Percentiles rank a stretch among this genome's conserved stretches.
These are phyloP conservation scores for Lynx canadensis DNA, from an alignment of 2,113 vertebrate species.

Conservation along the genomic window DNA sequence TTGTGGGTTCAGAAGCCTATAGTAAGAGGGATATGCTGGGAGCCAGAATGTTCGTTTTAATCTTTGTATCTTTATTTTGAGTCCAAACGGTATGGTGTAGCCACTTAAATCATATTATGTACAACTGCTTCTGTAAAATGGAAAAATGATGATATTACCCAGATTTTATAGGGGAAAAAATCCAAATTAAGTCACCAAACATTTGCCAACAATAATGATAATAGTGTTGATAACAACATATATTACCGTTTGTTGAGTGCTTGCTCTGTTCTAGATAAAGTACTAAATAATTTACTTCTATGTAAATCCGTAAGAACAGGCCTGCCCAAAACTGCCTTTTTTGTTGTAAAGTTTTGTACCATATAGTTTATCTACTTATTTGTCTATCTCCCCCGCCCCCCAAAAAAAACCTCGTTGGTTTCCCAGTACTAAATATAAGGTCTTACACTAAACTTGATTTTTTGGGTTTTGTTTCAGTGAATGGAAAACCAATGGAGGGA, in stretches of 20 bases:
- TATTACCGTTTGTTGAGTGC: background rate
- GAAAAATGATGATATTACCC: background rate
- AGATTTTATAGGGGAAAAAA: background rate
- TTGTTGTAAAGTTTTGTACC: background rate
- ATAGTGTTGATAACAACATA: background rate
- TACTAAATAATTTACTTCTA: background rate
- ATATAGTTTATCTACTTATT: background rate
- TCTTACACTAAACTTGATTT: background rate
- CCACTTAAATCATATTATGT: background rate
- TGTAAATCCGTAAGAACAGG: background rate
- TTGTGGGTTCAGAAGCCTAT: background rate
- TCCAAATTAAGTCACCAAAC: background rate
- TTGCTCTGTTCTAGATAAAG: background rate
- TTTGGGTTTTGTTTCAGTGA: background rate
- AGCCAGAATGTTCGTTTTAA: background rate
- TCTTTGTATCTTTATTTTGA: background rate
- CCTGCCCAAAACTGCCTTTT: background rate
- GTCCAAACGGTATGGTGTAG: background rate
- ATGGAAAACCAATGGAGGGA: background rate
- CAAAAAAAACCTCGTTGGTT: background rate
- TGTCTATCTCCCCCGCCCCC: background rate
- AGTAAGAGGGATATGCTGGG: background rate
- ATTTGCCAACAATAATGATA: background rate
- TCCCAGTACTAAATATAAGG: background rate
- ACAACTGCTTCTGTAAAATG: background rate